These are phyloP conservation scores for Agonum fuliginosum DNA, from an alignment of 2,888 invertebrate genomes.

Conservation along the genomic window DNA sequence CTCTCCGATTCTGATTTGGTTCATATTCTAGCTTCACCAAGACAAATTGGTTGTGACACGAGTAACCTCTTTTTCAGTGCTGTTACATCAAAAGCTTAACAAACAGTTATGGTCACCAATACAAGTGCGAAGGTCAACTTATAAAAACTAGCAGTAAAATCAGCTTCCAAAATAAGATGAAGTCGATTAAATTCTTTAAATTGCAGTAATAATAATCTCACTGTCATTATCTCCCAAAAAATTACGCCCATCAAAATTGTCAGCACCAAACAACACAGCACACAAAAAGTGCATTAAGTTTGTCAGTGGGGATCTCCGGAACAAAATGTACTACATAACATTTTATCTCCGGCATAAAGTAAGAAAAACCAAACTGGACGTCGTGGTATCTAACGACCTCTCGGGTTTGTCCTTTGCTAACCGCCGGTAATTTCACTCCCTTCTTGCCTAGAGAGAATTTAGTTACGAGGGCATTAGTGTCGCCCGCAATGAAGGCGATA, in stretches of 20 bases:
- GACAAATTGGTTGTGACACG: too few relatives aligned
- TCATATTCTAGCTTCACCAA: too few relatives aligned
- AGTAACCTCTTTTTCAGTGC: too few relatives aligned
- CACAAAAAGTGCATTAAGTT: constrained; percentile 41
- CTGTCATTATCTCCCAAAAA: too few relatives aligned
- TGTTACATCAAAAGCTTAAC: too few relatives aligned
- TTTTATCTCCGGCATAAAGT: constrained; percentile 33
- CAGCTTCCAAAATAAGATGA: too few relatives aligned
- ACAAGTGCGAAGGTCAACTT: too few relatives aligned
- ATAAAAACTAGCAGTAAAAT: too few relatives aligned
- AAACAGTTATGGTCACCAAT: too few relatives aligned
- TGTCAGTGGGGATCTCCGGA: background rate
- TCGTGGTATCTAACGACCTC: constrained; percentile 17
- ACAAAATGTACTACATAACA: constrained; percentile 25
- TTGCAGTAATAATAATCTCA: too few relatives aligned
- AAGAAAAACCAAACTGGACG: constrained; percentile 45
- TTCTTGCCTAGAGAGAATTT: background rate
- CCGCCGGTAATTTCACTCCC: background rate
- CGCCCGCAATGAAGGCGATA: constrained; percentile 11
- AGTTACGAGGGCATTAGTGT: constrained; percentile 21
- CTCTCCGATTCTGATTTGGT: too few relatives aligned
- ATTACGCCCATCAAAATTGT: constrained; percentile 17
- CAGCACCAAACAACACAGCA: constrained; percentile 3
- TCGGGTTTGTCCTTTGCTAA: background rate
- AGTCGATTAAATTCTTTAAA: too few relatives aligned